These are phyloP conservation scores for Pyrrhosoma nymphula DNA, from an alignment of 2,888 invertebrate genomes.

Conservation along the genomic window DNA sequence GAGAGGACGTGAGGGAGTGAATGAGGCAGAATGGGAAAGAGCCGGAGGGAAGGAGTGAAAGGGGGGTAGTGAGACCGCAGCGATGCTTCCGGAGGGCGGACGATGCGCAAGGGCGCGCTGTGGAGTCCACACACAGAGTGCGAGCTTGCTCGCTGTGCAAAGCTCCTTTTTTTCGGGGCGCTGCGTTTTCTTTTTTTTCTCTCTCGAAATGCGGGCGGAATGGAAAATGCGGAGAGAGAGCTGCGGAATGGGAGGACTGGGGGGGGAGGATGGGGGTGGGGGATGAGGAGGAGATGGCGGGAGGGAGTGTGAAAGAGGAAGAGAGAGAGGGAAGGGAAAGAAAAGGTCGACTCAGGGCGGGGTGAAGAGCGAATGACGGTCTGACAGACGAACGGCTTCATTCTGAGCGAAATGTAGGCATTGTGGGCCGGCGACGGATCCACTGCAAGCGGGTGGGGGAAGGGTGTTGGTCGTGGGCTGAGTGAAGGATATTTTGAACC, in stretches of 20 bases:
- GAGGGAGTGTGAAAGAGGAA: background rate
- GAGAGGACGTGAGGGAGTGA: background rate
- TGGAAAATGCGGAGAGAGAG: slow-evolving; percentile 14
- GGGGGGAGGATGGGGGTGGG: background rate
- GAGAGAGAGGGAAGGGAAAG: background rate
- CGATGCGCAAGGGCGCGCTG: background rate
- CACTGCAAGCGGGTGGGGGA: background rate
- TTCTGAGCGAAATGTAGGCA: background rate
- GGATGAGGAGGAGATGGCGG: too few species aligned
- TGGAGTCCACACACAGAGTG: background rate
- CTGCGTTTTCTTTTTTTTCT: background rate
- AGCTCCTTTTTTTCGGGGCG: slow-evolving; percentile 13
- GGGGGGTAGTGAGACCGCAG: background rate
- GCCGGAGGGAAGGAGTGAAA: background rate
- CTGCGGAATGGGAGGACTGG: background rate
- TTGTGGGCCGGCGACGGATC: background rate
- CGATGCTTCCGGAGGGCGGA: slow-evolving; percentile 13
- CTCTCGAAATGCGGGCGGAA: slow-evolving; percentile 29
- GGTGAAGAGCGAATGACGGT: background rate
- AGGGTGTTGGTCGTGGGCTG: too few species aligned
- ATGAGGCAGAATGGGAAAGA: background rate
- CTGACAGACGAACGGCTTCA: background rate
- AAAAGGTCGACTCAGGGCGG: background rate
- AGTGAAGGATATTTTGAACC: too few species aligned
- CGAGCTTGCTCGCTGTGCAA: background rate